Conservation (phyloP, 2,113 vertebrate genomes). For the Megaleporinus macrocephalus region DNA sequence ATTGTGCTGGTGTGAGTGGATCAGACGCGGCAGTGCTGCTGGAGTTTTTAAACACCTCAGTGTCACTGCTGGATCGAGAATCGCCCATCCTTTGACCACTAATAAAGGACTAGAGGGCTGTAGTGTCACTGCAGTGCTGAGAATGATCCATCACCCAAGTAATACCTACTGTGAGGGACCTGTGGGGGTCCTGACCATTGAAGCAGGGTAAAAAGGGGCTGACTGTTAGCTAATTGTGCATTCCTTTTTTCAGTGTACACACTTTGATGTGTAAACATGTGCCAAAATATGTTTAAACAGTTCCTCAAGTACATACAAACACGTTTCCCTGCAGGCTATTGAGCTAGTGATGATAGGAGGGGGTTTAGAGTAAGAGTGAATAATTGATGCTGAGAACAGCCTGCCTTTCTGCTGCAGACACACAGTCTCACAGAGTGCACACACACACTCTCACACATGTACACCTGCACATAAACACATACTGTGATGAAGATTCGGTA, state of each 20-base stretch:
- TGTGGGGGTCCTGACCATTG: too few species aligned
- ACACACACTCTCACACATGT: background rate
- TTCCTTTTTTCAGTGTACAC: background rate
- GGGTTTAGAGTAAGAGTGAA: slow-evolving; percentile 5
- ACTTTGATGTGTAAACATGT: background rate
- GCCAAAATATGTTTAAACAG: slow-evolving; percentile 17
- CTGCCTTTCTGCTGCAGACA: background rate
- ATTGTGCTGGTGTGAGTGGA: too few species aligned
- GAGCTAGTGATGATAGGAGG: background rate
- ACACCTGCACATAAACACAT: background rate
- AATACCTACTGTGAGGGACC: too few species aligned
- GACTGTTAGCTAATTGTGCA: too few species aligned
- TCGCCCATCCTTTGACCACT: too few species aligned
- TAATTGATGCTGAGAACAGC: background rate
- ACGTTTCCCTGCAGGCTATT: background rate
- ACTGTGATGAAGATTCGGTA: slow-evolving; percentile 2
- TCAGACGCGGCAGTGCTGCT: too few species aligned
- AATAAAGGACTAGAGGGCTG: too few species aligned
- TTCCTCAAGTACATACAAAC: slow-evolving; percentile 29
- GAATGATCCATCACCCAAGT: too few species aligned
- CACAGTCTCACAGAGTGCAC: background rate
- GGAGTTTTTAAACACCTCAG: too few species aligned
- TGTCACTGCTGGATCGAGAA: too few species aligned
- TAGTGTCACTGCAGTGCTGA: too few species aligned
- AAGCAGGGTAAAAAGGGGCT: too few species aligned